These are phyloP conservation scores for Idris sp. DNA, from an alignment of 1,140 invertebrate species.

Conservation along the genomic window DNA sequence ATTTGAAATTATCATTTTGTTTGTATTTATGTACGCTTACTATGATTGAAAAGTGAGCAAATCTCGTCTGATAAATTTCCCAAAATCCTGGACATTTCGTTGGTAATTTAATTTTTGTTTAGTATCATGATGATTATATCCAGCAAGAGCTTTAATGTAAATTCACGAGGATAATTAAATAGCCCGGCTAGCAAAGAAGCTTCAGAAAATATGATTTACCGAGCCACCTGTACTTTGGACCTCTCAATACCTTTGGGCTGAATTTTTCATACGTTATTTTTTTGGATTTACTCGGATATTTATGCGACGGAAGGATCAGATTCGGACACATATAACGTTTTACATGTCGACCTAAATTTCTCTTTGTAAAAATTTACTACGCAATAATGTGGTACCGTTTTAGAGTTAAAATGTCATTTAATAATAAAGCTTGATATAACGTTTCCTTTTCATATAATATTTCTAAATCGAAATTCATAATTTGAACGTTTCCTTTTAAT, in stretches of 20 bases:
- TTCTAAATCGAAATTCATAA: neutral
- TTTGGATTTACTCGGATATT: slow-evolving; percentile 21
- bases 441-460: slow-evolving; percentile 1
- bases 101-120: neutral
- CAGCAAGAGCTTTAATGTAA: neutral
- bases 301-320: slow-evolving; percentile 27
- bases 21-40: neutral
- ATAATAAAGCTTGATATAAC: neutral
- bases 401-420: slow-evolving; percentile 9
- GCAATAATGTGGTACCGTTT: slow-evolving; percentile 34
- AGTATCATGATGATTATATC: neutral
- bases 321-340: slow-evolving; percentile 37
- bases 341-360: slow-evolving; percentile 3
- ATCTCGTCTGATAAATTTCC: neutral
- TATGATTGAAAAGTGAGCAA: neutral
- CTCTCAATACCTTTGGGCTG: slow-evolving; percentile 3
- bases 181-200: slow-evolving; percentile 1
- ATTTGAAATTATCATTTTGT: no score
- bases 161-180: slow-evolving; percentile 9
- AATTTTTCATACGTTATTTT: slow-evolving; percentile 25
- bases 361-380: slow-evolving; percentile 57
- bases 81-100: neutral
- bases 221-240: slow-evolving; percentile 3
- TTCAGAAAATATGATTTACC: slow-evolving; percentile 10
- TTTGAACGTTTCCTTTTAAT: no score